Base-by-base conservation (phyloP, 1,140 invertebrate species). In the Drosophila seguyi region DNA sequence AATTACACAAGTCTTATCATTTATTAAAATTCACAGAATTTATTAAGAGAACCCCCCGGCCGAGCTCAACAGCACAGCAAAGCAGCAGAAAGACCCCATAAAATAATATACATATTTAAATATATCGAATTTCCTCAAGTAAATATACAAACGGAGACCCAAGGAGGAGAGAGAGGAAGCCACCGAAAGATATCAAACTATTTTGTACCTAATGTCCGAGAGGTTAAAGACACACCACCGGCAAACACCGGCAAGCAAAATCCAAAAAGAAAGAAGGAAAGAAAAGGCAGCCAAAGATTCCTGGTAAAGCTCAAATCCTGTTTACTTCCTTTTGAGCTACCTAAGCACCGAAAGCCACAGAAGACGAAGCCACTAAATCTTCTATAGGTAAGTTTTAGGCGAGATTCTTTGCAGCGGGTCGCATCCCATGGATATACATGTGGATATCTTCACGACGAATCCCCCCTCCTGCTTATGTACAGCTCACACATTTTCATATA, bases 241-340 rank as follows among this genome's bases (percentile, higher is more conserved):
- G n/a, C n/a, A n/a, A n/a, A n/a, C 39, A 47, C 36, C 53, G 27
- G 29, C 20, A 29, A 29, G 29, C 20, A 29, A 47, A 42, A 52
- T 41, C 22, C 47, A 18, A 61, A 27, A 61, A 42, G 16, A 14
- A 27, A 59, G 58, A 18, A 6, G n/a, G 41, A 20, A 44, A 8
- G 29, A 72, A 48, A 34, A 27, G 8, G 11, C 39, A 41, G 4
- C 39, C 39, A 75, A 44, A 74, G 58, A 85, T 85, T 85, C 82
- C 61, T 75, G 82, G 82, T 85, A 86, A 85, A 86, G 69, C 83
- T 81, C 57, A 86, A 85, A 85, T 85, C 82, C 82, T 85, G 82
- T 85, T 85, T 85, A 86, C 83, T 85, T 86, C 82, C 82, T 85
- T 78, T 86, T 72, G 77, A 79, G 79, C 75, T 86, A 86, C 82